These are phyloP conservation scores for Drosophila quasianomalipes DNA, from an alignment of 2,888 invertebrate genomes.

Conservation along the genomic window DNA sequence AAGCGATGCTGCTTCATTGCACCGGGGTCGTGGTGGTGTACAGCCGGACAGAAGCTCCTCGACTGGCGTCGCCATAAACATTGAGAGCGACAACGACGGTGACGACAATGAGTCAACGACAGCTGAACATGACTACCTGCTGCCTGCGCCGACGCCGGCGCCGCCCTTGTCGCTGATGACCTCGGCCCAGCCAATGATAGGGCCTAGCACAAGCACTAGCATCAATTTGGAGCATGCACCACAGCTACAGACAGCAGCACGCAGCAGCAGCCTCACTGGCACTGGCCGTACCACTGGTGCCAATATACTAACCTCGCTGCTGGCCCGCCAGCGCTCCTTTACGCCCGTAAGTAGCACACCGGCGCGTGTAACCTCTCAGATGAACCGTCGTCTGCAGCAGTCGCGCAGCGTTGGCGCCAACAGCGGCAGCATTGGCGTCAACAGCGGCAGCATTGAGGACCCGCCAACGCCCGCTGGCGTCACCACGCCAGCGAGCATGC, in stretches of 20 bases:
- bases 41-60: slow-evolving; percentile 13
- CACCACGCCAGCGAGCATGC: slow-evolving; percentile 38
- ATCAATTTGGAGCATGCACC: slow-evolving; percentile 65
- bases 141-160: slow-evolving; percentile 49
- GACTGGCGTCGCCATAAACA: slow-evolving; percentile 35
- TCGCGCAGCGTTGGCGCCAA: slow-evolving; percentile 50
- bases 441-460: slow-evolving; percentile 46
- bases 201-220: slow-evolving; percentile 45
- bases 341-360: slow-evolving; percentile 58
- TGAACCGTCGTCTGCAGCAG: slow-evolving; percentile 64
- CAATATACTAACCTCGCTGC: slow-evolving; percentile 66
- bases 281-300: slow-evolving; percentile 32
- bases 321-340: slow-evolving; percentile 65
- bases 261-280: slow-evolving; percentile 40
- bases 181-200: slow-evolving; percentile 34
- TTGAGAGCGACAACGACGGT: slow-evolving; percentile 56
- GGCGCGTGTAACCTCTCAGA: slow-evolving; percentile 48
- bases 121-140: slow-evolving; percentile 68
- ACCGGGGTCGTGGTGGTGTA: slow-evolving; percentile 35
- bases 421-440: slow-evolving; percentile 45
- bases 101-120: slow-evolving; percentile 76
- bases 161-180: slow-evolving; percentile 46
- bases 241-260: slow-evolving; percentile 7
- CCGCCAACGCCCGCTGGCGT: slow-evolving; percentile 7
- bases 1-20: slow-evolving; percentile 56